These are phyloP conservation scores for Oryzias dopingdopingensis DNA, from an alignment of 2,797 vertebrate genomes.

Conservation along the genomic window DNA sequence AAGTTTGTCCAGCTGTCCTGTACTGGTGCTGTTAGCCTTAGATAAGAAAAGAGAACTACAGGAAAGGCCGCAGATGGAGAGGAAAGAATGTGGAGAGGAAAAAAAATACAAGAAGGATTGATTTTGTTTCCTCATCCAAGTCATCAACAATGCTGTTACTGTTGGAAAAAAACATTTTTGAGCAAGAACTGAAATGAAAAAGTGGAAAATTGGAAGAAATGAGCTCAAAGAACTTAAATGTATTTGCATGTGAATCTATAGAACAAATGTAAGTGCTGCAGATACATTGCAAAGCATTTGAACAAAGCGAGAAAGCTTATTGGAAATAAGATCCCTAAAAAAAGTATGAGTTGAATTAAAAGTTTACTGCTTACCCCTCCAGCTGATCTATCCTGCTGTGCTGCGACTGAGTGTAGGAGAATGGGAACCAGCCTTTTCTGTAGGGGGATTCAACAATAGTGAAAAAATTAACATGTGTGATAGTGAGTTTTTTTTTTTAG, in stretches of 20 bases:
- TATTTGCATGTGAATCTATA: too few species aligned
- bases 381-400: constrained; percentile 66
- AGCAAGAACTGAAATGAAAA: neutral
- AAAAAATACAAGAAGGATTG: constrained; percentile 24
- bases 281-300: neutral
- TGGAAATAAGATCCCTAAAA: constrained; percentile 2
- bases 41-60: constrained; percentile 75
- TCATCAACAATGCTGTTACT: constrained; percentile 38
- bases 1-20: constrained; percentile 81
- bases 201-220: too few species aligned
- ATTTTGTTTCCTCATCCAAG: constrained; percentile 9
- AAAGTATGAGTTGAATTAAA: neutral
- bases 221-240: too few species aligned
- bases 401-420: constrained; percentile 83
- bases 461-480: too few species aligned
- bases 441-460: neutral
- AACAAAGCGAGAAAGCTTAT: constrained; percentile 8
- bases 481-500: too few species aligned
- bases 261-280: neutral
- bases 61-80: constrained; percentile 23
- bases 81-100: constrained; percentile 15
- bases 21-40: constrained; percentile 84
- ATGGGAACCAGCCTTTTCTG: constrained; percentile 91
- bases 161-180: constrained; percentile 23
- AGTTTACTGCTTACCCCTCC: constrained; percentile 63